Percentiles rank a stretch among this genome's conserved stretches.
phyloP scores from a whole-genome alignment of 2,797 vertebrate species.

The Falco concolor region DNA sequence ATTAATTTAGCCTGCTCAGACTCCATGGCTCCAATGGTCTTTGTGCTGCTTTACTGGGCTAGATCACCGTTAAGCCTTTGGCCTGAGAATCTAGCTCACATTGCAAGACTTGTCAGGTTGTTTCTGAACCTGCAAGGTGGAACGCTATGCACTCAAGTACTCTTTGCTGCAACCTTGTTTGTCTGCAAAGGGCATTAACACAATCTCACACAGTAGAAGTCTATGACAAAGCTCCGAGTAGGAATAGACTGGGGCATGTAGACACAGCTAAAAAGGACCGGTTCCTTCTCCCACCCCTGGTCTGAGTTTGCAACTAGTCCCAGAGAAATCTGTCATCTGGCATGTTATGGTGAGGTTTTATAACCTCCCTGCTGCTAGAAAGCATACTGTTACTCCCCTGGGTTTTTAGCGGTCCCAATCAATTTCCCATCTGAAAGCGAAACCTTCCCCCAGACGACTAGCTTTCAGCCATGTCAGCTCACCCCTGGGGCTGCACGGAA shows the following conservation, averaged over 20 bases:
- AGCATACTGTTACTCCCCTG: not conserved
- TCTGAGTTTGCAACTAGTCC: not conserved
- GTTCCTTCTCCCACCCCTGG: not conserved
- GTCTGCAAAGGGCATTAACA: not conserved
- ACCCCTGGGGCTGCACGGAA: fast-evolving
- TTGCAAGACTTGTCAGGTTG: not conserved
- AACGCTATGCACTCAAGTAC: not conserved
- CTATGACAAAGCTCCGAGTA: not conserved
- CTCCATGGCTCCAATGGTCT: not conserved
- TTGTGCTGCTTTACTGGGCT: not conserved
- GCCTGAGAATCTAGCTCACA: not conserved
- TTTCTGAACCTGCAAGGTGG: not conserved
- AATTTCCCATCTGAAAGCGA: not conserved
- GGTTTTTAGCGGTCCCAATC: not conserved
- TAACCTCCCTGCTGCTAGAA: not conserved
- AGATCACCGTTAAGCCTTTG: not conserved
- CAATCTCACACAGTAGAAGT: not conserved
- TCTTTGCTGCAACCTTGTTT: not conserved
- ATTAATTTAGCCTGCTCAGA: not conserved
- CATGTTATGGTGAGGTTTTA: not conserved
- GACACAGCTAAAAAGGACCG: not conserved
- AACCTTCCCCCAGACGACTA: not conserved
- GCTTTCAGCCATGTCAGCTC: not conserved
- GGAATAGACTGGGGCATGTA: not conserved
- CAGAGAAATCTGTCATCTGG: not conserved